phyloP scores from a whole-genome alignment of 2,888 invertebrate species.

The Apoderus coryli region DNA sequence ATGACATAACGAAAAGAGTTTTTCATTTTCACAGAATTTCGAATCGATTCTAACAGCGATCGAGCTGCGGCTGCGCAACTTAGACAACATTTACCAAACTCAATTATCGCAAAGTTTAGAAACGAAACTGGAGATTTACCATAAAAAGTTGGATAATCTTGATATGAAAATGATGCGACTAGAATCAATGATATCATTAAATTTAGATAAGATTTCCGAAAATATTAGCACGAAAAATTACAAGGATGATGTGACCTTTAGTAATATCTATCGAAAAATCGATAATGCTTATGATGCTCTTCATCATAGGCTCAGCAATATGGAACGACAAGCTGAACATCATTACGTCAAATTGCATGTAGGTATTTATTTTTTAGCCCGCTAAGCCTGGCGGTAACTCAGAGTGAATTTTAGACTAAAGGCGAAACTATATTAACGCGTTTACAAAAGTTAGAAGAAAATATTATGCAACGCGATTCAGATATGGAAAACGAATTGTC shows the following conservation, averaged over 20 bases:
- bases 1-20: too few relatives aligned
- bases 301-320: slow-evolving; percentile 28
- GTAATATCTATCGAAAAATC: slow-evolving; percentile 31
- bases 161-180: slow-evolving; percentile 29
- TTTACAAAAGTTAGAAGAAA: slow-evolving; percentile 29
- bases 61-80: slow-evolving; percentile 29
- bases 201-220: slow-evolving; percentile 30
- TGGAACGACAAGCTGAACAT: slow-evolving; percentile 30
- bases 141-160: slow-evolving; percentile 32
- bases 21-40: slow-evolving; percentile 23
- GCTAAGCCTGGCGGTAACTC: too few relatives aligned
- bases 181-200: slow-evolving; percentile 28
- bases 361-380: too few relatives aligned
- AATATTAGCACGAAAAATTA: slow-evolving; percentile 31
- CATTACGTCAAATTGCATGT: slow-evolving; percentile 30
- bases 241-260: slow-evolving; percentile 31
- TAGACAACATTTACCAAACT: slow-evolving; percentile 29
- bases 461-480: slow-evolving; percentile 24
- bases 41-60: slow-evolving; percentile 29
- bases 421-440: slow-evolving; percentile 22
- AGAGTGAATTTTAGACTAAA: slow-evolving; percentile 22
- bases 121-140: slow-evolving; percentile 32
- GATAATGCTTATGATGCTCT: slow-evolving; percentile 32
- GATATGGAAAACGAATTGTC: slow-evolving; percentile 29
- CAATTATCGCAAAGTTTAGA: slow-evolving; percentile 29